A percentile compares a stretch with the other conserved stretches of the same genome.
phyloP scores from a whole-genome alignment of 2,113 vertebrate genomes.

The Phalacrocorax brasilianus region DNA sequence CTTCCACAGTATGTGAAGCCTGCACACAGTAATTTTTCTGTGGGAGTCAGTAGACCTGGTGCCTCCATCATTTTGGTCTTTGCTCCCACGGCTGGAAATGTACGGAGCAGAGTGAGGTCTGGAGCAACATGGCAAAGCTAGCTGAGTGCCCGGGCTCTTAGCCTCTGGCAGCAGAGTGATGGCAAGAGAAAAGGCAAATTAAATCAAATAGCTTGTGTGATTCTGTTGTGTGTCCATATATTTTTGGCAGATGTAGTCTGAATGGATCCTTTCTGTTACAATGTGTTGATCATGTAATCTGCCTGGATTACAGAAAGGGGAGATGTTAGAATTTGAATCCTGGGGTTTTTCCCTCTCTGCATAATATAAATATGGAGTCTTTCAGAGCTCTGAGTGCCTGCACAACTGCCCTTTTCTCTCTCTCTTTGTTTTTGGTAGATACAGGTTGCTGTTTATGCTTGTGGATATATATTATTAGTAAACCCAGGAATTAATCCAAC shows the following conservation, averaged over 20 bases:
- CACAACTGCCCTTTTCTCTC: background rate
- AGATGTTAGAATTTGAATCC: background rate
- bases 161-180: background rate
- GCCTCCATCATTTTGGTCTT: background rate
- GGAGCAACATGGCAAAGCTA: background rate
- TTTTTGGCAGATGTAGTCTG: background rate
- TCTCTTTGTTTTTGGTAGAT: background rate
- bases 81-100: background rate
- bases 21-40: background rate
- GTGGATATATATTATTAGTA: background rate
- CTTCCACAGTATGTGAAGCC: rapidly evolving
- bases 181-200: background rate
- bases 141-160: background rate
- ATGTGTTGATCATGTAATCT: background rate
- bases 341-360: background rate
- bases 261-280: background rate
- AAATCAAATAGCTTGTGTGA: background rate
- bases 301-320: background rate
- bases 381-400: background rate
- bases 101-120: background rate
- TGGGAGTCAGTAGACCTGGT: background rate
- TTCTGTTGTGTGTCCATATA: background rate
- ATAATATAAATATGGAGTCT: background rate
- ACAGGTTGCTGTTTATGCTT: background rate
- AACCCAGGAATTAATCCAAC: background rate